These are phyloP conservation scores for Dynastes grantii DNA, from an alignment of 2,888 invertebrate genomes.

Conservation along the genomic window DNA sequence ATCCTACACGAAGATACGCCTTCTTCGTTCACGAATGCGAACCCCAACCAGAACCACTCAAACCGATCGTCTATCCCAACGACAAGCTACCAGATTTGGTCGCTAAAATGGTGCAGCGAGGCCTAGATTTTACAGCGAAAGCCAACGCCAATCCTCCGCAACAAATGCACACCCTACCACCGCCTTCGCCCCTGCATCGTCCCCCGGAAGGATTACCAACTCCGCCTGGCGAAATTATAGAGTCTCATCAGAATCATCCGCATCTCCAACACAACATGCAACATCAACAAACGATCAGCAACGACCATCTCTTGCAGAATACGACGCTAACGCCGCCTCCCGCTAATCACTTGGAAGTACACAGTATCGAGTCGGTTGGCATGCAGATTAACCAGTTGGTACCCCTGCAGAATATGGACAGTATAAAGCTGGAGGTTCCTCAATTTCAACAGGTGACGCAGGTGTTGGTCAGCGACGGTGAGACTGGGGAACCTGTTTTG, in stretches of 20 bases:
- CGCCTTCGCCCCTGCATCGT: not conserved
- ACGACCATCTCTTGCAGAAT: constrained; percentile 5
- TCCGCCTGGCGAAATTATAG: not conserved
- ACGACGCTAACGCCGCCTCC: constrained; percentile 4
- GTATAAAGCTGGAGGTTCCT: constrained; percentile 61
- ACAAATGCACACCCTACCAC: not conserved
- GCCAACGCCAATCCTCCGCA: constrained; percentile 24
- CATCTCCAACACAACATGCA: not conserved
- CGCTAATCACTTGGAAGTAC: constrained; percentile 53
- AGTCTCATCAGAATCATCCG: not conserved
- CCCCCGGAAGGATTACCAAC: not conserved
- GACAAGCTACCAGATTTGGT: constrained; percentile 65
- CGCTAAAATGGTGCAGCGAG: constrained; percentile 66
- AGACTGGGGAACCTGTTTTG: constrained; percentile 64
- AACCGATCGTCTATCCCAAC: constrained; percentile 61
- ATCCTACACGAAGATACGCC: constrained; percentile 61
- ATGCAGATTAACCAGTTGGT: constrained; percentile 58
- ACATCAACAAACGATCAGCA: not conserved
- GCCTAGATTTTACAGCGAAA: constrained; percentile 62
- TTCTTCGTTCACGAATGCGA: constrained; percentile 68
- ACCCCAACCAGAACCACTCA: constrained; percentile 65
- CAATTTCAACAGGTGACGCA: constrained; percentile 62
- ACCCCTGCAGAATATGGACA: constrained; percentile 62
- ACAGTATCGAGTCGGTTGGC: constrained; percentile 59
- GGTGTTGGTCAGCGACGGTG: constrained; percentile 63